Conservation (phyloP, 2,888 invertebrate genomes). For the Alentia gelatinosa region DNA sequence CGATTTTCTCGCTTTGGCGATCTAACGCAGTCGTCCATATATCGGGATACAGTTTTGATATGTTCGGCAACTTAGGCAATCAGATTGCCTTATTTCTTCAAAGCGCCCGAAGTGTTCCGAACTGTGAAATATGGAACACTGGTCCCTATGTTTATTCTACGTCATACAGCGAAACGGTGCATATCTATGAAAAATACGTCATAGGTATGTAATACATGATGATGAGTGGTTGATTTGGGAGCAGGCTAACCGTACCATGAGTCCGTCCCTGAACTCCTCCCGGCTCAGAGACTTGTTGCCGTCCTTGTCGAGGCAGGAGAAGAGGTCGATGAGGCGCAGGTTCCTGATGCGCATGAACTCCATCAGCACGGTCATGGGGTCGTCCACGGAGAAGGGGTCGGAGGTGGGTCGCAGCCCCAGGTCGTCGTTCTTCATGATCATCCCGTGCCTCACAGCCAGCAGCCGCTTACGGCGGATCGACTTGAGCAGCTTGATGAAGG, state of each 20-base stretch:
- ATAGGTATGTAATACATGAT: too few species aligned
- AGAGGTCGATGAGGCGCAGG: constrained; percentile 32
- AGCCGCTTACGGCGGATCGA: not conserved
- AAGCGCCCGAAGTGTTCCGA: too few species aligned
- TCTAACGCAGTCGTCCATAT: too few species aligned
- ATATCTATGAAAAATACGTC: too few species aligned
- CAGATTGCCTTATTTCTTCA: too few species aligned
- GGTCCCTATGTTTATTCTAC: too few species aligned
- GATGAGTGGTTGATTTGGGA: too few species aligned
- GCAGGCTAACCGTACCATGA: constrained; percentile 41
- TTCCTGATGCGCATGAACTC: constrained; percentile 41
- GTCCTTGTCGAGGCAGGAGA: constrained; percentile 21
- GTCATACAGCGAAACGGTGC: too few species aligned
- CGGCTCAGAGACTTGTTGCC: not conserved
- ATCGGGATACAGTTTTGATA: too few species aligned
- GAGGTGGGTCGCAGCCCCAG: not conserved
- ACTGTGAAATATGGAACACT: too few species aligned
- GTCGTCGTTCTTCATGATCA: constrained; percentile 28
- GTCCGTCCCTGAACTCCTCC: constrained; percentile 44
- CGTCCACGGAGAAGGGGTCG: constrained; percentile 1
- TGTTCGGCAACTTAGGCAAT: too few species aligned
- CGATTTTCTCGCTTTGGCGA: too few species aligned
- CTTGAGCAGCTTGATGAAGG: constrained; percentile 1
- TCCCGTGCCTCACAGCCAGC: not conserved
- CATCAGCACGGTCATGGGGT: constrained; percentile 44